phyloP scores from a whole-genome alignment of 2,888 invertebrate species.

The Eristalis intricaria region DNA sequence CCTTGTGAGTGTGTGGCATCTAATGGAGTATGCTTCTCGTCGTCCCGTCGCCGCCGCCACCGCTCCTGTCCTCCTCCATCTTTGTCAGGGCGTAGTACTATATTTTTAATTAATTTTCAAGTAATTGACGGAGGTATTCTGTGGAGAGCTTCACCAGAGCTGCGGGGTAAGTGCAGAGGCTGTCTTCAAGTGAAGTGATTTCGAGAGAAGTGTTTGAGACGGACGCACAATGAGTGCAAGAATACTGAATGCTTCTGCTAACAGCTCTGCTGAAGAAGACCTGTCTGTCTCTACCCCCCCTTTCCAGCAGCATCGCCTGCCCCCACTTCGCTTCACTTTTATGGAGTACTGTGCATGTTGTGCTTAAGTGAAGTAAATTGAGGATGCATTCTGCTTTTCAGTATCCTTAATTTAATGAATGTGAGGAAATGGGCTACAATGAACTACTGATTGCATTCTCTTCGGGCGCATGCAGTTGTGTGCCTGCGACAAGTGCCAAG shows the following conservation, averaged over 20 bases:
- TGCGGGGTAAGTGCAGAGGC: not conserved
- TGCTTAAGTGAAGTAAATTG: slow-evolving; percentile 37
- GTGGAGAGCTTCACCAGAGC: not conserved
- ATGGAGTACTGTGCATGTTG: slow-evolving; percentile 12
- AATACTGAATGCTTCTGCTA: not conserved
- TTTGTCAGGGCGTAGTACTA: slow-evolving; percentile 9
- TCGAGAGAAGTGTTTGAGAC: slow-evolving; percentile 35
- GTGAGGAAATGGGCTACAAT: slow-evolving; percentile 5
- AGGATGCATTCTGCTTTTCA: not conserved
- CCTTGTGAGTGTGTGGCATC: slow-evolving; percentile 1
- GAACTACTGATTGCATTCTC: not conserved
- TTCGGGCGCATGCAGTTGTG: not conserved
- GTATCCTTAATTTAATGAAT: slow-evolving; percentile 4
- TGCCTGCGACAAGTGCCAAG: not conserved
- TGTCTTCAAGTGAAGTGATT: slow-evolving; percentile 45
- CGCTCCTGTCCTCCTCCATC: not conserved
- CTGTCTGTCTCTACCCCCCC: not conserved
- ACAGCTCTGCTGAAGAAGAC: slow-evolving; percentile 1
- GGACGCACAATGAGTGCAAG: slow-evolving; percentile 35
- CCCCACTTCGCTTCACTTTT: not conserved
- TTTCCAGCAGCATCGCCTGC: not conserved
- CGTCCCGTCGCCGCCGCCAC: not conserved
- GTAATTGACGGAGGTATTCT: slow-evolving; percentile 28
- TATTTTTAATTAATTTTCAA: slow-evolving; percentile 70
- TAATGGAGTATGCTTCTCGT: slow-evolving; percentile 17